phyloP scores from a whole-genome alignment of 1,140 invertebrate genomes.

The Aphidius gifuensis region DNA sequence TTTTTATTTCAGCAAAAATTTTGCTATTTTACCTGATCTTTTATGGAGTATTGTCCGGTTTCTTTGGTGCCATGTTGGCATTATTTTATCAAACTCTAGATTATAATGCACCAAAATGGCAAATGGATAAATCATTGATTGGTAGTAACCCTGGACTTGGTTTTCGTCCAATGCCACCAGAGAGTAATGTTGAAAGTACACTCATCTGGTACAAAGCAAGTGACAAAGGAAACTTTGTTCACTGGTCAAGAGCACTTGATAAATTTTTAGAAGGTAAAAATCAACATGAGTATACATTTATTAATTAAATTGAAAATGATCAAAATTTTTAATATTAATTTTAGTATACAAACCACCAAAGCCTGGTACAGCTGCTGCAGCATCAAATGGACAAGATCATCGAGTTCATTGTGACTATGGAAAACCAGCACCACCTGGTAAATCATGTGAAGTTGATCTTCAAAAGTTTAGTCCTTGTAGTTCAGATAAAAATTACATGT shows the following conservation, averaged over 20 bases:
- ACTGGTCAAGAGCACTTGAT: conserved; percentile 75
- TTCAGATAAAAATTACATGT: conserved; percentile 59
- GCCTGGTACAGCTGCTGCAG: conserved; percentile 26
- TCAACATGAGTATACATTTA: conserved; percentile 1
- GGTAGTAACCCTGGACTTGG: conserved; percentile 91
- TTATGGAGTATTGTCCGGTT: conserved; percentile 81
- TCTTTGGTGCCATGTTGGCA: conserved; percentile 87
- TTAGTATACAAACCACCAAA: conserved; percentile 56
- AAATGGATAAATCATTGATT: conserved; percentile 77
- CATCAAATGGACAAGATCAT: conserved; percentile 32
- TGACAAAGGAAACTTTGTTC: conserved; percentile 72
- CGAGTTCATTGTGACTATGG: conserved; percentile 54
- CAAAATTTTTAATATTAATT: conserved; percentile 5
- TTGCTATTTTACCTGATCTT: conserved; percentile 91
- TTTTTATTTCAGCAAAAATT: conserved; percentile 77
- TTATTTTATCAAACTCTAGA: conserved; percentile 93
- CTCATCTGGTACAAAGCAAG: conserved; percentile 88
- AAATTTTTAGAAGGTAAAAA: conserved; percentile 67
- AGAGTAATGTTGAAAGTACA: conserved; percentile 86
- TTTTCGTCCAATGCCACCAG: conserved; percentile 88
- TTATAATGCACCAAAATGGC: conserved; percentile 80
- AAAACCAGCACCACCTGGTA: conserved; percentile 48
- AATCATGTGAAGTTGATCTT: conserved; percentile 60
- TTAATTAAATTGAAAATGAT: conserved; percentile 3
- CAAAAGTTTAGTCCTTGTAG: conserved; percentile 55